A percentile compares a stretch with the other conserved stretches of the same genome.
phyloP scores from a whole-genome alignment of 2,113 vertebrate genomes.

The Leuciscus idus region DNA sequence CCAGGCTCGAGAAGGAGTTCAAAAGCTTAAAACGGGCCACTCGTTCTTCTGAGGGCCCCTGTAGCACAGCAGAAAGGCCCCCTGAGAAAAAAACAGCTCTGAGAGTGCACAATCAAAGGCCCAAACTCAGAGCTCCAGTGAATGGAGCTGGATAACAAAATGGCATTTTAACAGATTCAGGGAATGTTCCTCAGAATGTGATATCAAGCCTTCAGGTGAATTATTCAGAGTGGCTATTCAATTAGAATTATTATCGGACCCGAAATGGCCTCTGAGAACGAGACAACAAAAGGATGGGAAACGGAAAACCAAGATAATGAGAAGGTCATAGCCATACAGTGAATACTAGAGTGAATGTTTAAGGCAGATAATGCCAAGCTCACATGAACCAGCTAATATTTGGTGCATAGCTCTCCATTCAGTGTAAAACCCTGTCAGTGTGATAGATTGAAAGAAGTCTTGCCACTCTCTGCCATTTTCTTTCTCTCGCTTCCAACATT shows the following conservation, averaged over 20 bases:
- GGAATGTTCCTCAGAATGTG: slow-evolving; percentile 1
- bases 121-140: background rate
- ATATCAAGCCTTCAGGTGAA: slow-evolving; percentile 27
- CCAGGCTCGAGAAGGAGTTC: slow-evolving; percentile 25
- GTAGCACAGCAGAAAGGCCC: slow-evolving; percentile 23
- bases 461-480: background rate
- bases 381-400: slow-evolving; percentile 18
- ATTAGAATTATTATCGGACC: slow-evolving; percentile 22
- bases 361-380: slow-evolving; percentile 40
- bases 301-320: slow-evolving; percentile 17
- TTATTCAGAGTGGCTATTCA: slow-evolving; percentile 25
- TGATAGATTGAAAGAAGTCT: slow-evolving; percentile 28
- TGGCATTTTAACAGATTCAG: background rate
- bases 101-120: slow-evolving; percentile 24
- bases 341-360: slow-evolving; percentile 36
- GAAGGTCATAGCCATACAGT: slow-evolving; percentile 35
- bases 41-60: slow-evolving; percentile 40
- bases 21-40: slow-evolving; percentile 51
- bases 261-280: slow-evolving; percentile 35
- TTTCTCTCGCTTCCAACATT: slow-evolving; percentile 5
- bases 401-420: slow-evolving; percentile 25
- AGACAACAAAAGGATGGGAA: slow-evolving; percentile 11
- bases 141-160: slow-evolving; percentile 11
- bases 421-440: slow-evolving; percentile 19
- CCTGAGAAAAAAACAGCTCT: slow-evolving; percentile 38